Evolutionary conservation across 2,797 vertebrate species (phyloP), one percentile per base, ranked within the genome.

Genomic region (Premnoplex brunnescens): DNA sequence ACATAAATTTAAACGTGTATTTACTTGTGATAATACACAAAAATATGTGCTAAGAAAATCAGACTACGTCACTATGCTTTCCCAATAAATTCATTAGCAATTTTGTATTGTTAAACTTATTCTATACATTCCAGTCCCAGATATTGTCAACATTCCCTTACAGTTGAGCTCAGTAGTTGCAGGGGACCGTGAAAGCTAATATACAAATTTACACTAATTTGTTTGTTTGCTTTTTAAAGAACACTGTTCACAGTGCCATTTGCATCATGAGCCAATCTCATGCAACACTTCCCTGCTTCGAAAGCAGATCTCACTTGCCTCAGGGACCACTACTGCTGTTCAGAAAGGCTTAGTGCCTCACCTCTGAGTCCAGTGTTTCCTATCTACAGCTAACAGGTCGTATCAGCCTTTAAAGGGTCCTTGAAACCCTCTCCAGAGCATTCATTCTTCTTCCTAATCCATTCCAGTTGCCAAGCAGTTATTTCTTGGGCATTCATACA

Each of bases 371-470:
- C 14, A 48, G 81, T 58, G 49, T 74, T 90, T 80, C 85, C 89
- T 92, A 83, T 91, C 94, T 85, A 52, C 49, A 91, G 75, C 85
- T 88, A 88, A 80, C 82, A 94, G 87, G 95, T 88, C 54, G 1
- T n/a, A 64, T 11, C 92, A 91, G 78, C 75, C 87, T 72, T 95
- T 67, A 92, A 89, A 88, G n/a, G 30, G 72, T 49, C 75, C 91
- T 91, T 74, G 85, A 96, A 94, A 91, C 49, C 80, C 89, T 88
- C 93, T 94, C 81, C 85, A 95, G 79, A 85, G 82, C 64, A 88
- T 83, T 80, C 75, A 60, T 24, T 82, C 54, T 54, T 91, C 72
- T 44, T 85, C 84, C 81, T 91, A 87, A 89, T 63, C 87, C 89
- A 91, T 67, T 63, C 59, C 75, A 89, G 78, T 32, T 74, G 85